Evolutionary conservation across 1,140 invertebrate species (phyloP).

Genomic region (Scaptomyza hsui): DNA sequence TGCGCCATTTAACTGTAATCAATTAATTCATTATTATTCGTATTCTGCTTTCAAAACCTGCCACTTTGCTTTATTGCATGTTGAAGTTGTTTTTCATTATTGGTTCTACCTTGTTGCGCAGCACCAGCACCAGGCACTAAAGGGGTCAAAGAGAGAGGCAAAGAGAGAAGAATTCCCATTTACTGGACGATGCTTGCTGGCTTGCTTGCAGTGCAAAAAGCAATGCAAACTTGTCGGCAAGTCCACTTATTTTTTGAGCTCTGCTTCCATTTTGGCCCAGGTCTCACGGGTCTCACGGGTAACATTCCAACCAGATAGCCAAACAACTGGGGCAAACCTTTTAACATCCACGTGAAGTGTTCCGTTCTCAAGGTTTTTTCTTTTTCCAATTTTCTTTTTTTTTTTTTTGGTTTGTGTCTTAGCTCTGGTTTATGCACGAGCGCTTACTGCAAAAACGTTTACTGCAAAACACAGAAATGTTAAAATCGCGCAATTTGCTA

Average conservation of each 20-base stretch:
- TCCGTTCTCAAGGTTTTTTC: conserved; percentile 25
- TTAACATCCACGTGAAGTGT: conserved; percentile 37
- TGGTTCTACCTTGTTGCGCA: conserved; percentile 67
- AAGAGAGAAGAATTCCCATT: conserved; percentile 16
- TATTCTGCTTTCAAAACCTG: conserved; percentile 69
- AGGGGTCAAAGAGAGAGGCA: too few relatives aligned
- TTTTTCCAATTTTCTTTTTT: too few relatives aligned
- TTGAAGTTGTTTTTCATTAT: conserved; percentile 76
- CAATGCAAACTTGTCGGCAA: conserved; percentile 71
- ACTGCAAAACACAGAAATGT: too few relatives aligned
- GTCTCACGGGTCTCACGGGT: conserved; percentile 68
- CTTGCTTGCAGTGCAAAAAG: conserved; percentile 14
- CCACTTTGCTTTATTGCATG: conserved; percentile 80
- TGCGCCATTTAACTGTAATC: conserved; percentile 76
- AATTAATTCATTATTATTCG: conserved; percentile 80
- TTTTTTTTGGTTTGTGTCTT: not conserved
- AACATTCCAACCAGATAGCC: conserved; percentile 67
- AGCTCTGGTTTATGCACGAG: conserved; percentile 25
- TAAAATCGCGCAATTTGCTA: too few relatives aligned
- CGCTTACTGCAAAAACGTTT: not conserved
- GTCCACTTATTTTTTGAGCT: conserved; percentile 48
- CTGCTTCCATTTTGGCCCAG: conserved; percentile 22
- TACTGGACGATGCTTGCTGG: not conserved
- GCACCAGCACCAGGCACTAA: conserved; percentile 10
- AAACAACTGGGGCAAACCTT: conserved; percentile 65